Base-by-base conservation (phyloP, 2,797 vertebrate species). In the Megalops cyprinoides region DNA sequence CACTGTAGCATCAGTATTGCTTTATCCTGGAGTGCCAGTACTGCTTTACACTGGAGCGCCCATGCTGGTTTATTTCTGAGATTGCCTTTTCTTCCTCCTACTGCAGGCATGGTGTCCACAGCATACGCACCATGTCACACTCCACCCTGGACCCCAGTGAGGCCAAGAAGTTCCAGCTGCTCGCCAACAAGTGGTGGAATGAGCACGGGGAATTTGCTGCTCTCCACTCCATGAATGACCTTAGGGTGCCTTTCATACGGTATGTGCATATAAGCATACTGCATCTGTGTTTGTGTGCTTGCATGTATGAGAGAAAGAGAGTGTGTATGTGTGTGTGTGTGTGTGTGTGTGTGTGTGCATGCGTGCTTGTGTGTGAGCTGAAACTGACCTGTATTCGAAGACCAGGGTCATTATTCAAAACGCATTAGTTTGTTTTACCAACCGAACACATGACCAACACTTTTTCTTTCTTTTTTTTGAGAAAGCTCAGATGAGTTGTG, bases 211-310 rank as follows among this genome's bases (percentile, higher is more conserved):
- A 94, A 23, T 98, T 97, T 84, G 93, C 92, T 14, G 91, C 94
- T 62, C 95, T 99, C 80, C 98, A 99, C 86, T 92, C 97, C 81
- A 96, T 99, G 97, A 99, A 99, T 82, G 96, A 97, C 82, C 92
- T 99, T 65, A 93, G 98, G 88, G 97, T 99, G 75, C 98, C 98
- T 18, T 99, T 99, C 86, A 94, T 99, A 89, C 95, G 98, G 98
- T 99, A 89, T 56, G 84, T 86, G 73, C 15, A 18, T 37, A 12
- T 48, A 23, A n/a, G n/a, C n/a, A n/a, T n/a, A n/a, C n/a, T 79
- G 62, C 39, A 87, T 87, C 9, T 31, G n/a, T 46, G 77, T 73
- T 51, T 10, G 4, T 4, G 49, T 7, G 7, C 58, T n/a, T n/a
- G n/a, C n/a, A n/a, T n/a, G n/a, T n/a, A n/a, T n/a, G n/a, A n/a